These are phyloP conservation scores for Lycaon pictus DNA, from an alignment of 2,113 vertebrate species.

Conservation along the genomic window DNA sequence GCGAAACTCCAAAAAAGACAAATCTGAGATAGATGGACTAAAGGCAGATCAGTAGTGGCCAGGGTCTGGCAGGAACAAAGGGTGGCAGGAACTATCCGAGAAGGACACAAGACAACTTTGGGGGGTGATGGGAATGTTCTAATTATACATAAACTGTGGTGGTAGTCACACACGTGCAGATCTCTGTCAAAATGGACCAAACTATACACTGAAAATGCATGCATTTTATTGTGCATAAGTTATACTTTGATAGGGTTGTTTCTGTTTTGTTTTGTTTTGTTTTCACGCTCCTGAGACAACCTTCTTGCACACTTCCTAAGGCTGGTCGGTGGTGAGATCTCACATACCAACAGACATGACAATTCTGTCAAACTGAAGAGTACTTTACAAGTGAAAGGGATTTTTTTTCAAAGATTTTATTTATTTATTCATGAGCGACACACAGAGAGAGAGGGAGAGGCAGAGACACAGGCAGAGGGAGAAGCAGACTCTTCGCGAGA, in stretches of 20 bases:
- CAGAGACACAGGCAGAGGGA: too few relatives aligned
- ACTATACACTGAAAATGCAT: background rate
- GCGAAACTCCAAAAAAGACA: background rate
- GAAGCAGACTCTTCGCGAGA: too few relatives aligned
- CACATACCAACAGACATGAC: background rate
- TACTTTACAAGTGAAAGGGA: too few relatives aligned
- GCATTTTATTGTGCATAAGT: background rate
- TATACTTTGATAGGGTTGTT: background rate
- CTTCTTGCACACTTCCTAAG: background rate
- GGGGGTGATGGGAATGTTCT: background rate
- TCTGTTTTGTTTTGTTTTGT: background rate
- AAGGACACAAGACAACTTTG: background rate
- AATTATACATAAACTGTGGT: background rate
- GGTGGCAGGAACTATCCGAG: background rate
- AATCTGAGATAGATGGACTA: background rate
- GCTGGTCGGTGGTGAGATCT: background rate
- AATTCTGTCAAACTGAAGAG: background rate
- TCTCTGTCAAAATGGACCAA: background rate
- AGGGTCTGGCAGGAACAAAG: background rate
- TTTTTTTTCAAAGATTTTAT: too few relatives aligned
- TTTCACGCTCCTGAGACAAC: background rate
- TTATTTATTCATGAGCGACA: too few relatives aligned
- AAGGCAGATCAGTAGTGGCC: background rate
- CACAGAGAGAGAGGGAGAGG: too few relatives aligned
- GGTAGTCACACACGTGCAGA: background rate